phyloP scores from a whole-genome alignment of 1,140 invertebrate genomes.

The Luehdorfia chinensis region DNA sequence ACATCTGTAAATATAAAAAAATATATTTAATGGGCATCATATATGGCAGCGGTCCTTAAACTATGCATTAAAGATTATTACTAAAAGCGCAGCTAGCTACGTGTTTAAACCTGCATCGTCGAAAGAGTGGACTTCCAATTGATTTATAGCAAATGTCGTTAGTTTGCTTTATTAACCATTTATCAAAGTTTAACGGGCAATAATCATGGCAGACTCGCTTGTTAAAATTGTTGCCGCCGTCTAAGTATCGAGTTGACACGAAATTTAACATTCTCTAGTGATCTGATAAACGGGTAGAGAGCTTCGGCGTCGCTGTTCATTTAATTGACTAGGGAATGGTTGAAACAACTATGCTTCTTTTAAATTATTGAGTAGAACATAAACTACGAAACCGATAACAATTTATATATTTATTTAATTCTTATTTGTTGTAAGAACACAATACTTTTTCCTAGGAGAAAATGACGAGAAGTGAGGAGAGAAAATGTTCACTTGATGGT shows the following conservation, averaged over 20 bases:
- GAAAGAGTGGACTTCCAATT: too few relatives aligned
- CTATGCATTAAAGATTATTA: too few relatives aligned
- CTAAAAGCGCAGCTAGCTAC: too few relatives aligned
- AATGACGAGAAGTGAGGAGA: too few relatives aligned
- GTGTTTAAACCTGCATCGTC: too few relatives aligned
- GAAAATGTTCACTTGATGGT: too few relatives aligned
- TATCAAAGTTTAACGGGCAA: conserved; percentile 60
- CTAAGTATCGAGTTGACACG: conserved; percentile 29
- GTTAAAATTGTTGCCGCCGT: conserved; percentile 44
- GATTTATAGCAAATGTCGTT: conserved; percentile 48
- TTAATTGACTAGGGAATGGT: conserved; percentile 23
- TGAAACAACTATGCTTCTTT: not conserved
- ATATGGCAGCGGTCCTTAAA: too few relatives aligned
- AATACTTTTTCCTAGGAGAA: too few relatives aligned
- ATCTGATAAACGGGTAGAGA: conserved; percentile 30
- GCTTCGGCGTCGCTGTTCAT: conserved; percentile 27
- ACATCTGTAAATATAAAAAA: too few relatives aligned
- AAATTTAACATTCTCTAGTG: conserved; percentile 30
- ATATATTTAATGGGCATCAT: too few relatives aligned
- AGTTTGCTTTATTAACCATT: conserved; percentile 58
- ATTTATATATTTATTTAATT: too few relatives aligned
- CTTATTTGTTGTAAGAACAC: too few relatives aligned
- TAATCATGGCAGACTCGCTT: conserved; percentile 46
- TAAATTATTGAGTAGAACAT: not conserved
- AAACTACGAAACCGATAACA: not conserved